Base-by-base conservation (phyloP, 2,797 vertebrate genomes). In the Pangasius mekongensis region DNA sequence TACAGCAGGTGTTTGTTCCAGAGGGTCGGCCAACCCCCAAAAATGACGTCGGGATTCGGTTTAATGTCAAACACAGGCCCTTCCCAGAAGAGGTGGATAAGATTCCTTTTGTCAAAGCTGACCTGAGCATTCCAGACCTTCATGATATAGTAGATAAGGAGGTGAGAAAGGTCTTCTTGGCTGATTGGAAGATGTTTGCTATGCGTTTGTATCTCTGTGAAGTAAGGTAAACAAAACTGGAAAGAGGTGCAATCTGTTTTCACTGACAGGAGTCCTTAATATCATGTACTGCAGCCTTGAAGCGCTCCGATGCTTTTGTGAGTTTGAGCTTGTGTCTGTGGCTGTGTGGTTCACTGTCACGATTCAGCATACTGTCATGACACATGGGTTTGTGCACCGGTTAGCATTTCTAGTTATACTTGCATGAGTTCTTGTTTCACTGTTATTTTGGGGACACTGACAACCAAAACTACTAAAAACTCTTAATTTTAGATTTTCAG, bases 71-170 rank as follows among this genome's bases (percentile, higher is more conserved):
- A 93, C 96, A 98, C 89, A 95, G 97, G 14, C 97, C 97, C 18
- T 98, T 98, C 92, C 97, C 97, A 49, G 97, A 98, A 89, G 97
- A 98, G 89, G 97, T 98, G 89, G 97, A 98, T 93, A 98, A 98
- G 93, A 97, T 97, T 90, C 96, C 97, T 0, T 97, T 97, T 90
- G 97, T 98, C 69, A 97, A 97, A 94, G 98, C 97, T 54, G 98
- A 99, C 92, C 93, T 97, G 56, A 99, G 97, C 93, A 97, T 98
- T 93, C 97, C 97, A 62, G 95, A 97, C 92, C 95, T 98, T 89
- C 96, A 96, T 77, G 96, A 97, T 90, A 97, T 96, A 0, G 94
- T 97, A 58, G 95, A 95, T 89, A 95, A 97, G 89, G 95, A 97
- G 94, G 98, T 98, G 93, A 95, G 95, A 89, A 86, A 54, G 33